Percentiles rank a stretch among this genome's conserved stretches.
Conservation (phyloP, 2,797 vertebrate species). For the Neosilurus mollespiculum region DNA sequence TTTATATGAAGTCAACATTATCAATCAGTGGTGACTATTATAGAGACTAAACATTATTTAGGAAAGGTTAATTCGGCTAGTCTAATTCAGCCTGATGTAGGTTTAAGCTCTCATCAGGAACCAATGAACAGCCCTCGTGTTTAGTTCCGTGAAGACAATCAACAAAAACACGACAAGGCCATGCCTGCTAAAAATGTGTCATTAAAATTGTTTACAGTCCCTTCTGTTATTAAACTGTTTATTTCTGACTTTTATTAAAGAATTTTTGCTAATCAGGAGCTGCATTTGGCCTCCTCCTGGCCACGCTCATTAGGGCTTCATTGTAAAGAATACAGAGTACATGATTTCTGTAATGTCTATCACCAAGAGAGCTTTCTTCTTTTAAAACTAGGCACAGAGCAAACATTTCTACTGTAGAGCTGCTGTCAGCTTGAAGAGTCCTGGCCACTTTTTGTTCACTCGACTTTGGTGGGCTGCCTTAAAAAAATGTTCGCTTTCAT, state of each 20-base stretch:
- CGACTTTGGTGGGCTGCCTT: conserved; percentile 69
- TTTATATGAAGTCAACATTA: not conserved
- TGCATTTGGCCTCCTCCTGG: conserved; percentile 31
- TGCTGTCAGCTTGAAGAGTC: conserved; percentile 61
- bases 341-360: conserved; percentile 65
- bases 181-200: conserved; percentile 34
- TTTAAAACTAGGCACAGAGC: conserved; percentile 59
- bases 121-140: conserved; percentile 27
- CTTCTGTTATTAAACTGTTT: conserved; percentile 39
- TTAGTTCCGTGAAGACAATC: conserved; percentile 25
- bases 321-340: conserved; percentile 48
- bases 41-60: conserved; percentile 21
- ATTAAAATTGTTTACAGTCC: conserved; percentile 35
- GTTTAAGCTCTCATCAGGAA: conserved; percentile 36
- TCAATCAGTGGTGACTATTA: conserved; percentile 4
- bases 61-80: not conserved
- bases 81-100: conserved; percentile 24
- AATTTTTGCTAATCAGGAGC: conserved; percentile 36
- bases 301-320: conserved; percentile 46
- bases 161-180: conserved; percentile 41
- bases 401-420: conserved; percentile 63
- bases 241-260: conserved; percentile 34
- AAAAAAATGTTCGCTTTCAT: conserved; percentile 42
- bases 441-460: conserved; percentile 46
- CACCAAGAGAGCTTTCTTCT: conserved; percentile 53